Conservation (phyloP, 2,113 vertebrate species). For the Eudyptes chrysolophus region DNA sequence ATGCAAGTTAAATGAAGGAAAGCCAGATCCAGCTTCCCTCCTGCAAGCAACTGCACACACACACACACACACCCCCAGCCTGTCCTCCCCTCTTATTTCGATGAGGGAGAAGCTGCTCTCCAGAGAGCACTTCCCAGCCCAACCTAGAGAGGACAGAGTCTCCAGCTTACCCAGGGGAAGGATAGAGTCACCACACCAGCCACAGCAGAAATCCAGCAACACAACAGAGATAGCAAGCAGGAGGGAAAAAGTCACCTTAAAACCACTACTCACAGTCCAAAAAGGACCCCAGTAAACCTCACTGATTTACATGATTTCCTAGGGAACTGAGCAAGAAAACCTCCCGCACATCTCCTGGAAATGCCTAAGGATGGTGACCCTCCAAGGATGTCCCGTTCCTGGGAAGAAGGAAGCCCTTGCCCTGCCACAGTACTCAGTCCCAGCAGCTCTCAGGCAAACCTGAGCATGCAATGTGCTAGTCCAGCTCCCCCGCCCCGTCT, state of each 20-base stretch:
- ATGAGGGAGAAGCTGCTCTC: not conserved
- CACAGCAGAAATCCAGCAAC: not conserved
- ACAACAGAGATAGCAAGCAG: not conserved
- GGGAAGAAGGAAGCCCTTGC: not conserved
- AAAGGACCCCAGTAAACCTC: not conserved
- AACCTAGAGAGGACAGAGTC: rapidly evolving
- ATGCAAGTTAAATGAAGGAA: not conserved
- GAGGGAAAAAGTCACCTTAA: not conserved
- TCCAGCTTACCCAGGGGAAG: not conserved
- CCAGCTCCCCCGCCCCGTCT: not conserved
- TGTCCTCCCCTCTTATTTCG: rapidly evolving
- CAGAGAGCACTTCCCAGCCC: not conserved
- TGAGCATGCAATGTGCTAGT: rapidly evolving
- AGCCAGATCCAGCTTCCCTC: not conserved
- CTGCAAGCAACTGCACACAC: not conserved
- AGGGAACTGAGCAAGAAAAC: not conserved
- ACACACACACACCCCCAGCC: not conserved
- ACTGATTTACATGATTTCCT: not conserved
- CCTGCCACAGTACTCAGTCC: not conserved
- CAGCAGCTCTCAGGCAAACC: not conserved
- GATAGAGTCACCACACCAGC: not conserved
- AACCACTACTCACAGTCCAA: not conserved
- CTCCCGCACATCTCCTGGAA: not conserved
- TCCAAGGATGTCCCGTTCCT: not conserved
- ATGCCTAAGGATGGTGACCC: not conserved